Evolutionary conservation across 2,888 invertebrate species (phyloP), one percentile per base, ranked within the genome.

Genomic region (Tinea pellionella): DNA sequence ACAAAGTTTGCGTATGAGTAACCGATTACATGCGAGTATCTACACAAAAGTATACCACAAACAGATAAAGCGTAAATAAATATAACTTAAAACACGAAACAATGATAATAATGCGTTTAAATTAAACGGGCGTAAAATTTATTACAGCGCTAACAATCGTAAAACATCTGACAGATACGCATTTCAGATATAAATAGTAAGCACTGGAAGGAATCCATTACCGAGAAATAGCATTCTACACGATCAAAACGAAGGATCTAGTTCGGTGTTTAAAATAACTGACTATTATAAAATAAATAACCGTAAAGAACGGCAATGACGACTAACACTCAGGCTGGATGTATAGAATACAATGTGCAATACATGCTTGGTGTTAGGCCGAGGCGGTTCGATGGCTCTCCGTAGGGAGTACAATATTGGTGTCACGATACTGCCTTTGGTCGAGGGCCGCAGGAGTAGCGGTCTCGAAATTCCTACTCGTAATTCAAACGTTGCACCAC

Each of bases 381-480:
- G 47, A 4, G 53, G 11, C 57, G 7, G 57, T n/a, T 19, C n/a
- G 32, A 32, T 24, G 55, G 55, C 9, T 55, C 19, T 19, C 59
- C 59, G 59, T 15, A 43, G 47, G 59, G 59, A 57, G 55, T 24
- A 41, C 57, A 65, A 66, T 77, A 85, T 84, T 68, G 76, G 80
- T 85, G 85, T 82, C 86, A 85, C 74, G 71, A 73, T 73, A 66
- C 64, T 67, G 66, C 63, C 67, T 65, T 64, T 69, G 66, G 71
- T 66, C 67, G 73, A 78, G 81, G 81, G 77, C 81, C 82, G 11
- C 29, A 19, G 19, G 75, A 78, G 78, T 87, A 87, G 87, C 87
- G 87, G 87, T 82, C 79, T 78, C 84, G 67, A 82, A 55, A 87
- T 86, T 83, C 87, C 86, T 78, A 73, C 80, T 84, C 85, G 85